These are phyloP conservation scores for Epinotia brunnichana DNA, from an alignment of 2,888 invertebrate species.

Conservation along the genomic window DNA sequence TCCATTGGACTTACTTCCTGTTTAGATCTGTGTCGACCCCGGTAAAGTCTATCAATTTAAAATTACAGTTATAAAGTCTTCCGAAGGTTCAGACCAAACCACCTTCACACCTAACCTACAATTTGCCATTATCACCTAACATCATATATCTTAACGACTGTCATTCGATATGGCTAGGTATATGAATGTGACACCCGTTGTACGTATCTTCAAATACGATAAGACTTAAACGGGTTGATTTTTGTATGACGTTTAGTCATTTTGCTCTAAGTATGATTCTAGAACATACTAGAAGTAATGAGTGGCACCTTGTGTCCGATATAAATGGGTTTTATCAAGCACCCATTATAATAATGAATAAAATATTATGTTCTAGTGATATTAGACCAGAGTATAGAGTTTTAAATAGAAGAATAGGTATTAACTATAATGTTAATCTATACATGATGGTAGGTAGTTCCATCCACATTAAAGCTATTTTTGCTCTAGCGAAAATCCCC, in stretches of 20 bases:
- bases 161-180: neutral
- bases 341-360: conserved; percentile 2
- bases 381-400: neutral
- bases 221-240: neutral
- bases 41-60: neutral
- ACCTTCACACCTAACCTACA: conserved; percentile 3
- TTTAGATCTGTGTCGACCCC: neutral
- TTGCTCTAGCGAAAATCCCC: too few relatives aligned
- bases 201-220: neutral
- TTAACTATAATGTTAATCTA: neutral
- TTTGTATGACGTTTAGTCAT: neutral
- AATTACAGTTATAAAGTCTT: neutral
- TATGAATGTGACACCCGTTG: conserved; percentile 1
- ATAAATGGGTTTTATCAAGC: neutral
- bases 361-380: neutral
- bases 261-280: neutral
- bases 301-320: conserved; percentile 31
- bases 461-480: too few relatives aligned
- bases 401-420: too few relatives aligned
- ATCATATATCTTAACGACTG: conserved; percentile 10
- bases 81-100: neutral
- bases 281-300: neutral
- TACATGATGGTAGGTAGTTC: too few relatives aligned
- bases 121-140: conserved; percentile 14
- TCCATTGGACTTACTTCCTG: too few relatives aligned